Base-by-base conservation (phyloP, 2,113 vertebrate species). In the Neopipo cinnamomea region DNA sequence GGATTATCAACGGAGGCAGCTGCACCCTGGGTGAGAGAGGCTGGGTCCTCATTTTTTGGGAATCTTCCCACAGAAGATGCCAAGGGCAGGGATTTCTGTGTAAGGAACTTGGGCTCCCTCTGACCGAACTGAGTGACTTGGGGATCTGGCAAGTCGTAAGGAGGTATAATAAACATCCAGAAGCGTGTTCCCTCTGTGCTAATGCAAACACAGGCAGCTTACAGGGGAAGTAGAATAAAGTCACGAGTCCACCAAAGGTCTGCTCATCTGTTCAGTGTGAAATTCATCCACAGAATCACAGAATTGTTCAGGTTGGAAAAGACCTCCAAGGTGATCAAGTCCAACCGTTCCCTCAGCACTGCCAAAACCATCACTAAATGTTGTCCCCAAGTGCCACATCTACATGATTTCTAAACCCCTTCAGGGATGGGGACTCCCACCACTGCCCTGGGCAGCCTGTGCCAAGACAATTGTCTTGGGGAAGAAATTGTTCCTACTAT, bases 131-230 rank as follows among this genome's bases (percentile, higher is more conserved):
- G 44, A 70, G 61, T 15, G 59, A 72, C 39, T 17, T 12, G 67
- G 42, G 44, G 33, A 79, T n/a, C 71, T 91, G 72, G 63, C 76
- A 73, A 13, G 24, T 55, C 53, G 12, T 16, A 13, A 72, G 76
- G 67, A 63, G 67, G 72, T 75, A 76, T 68, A 67, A 79, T 22
- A 88, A 88, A 71, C 30, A n/a, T 6, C 58, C 44, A 50, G 30
- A 59, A 49, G 21, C 0, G 1, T 0, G 2, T 19, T 80, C 53
- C 49, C 9, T 2, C 31, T 0, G 10, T 21, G 58, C 62, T 46
- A 28, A 41, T 17, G 68, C 21, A 74, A 87, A 87, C 10, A 62
- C 5, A 22, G 41, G 46, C 67, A 77, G 46, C 22, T 27, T 21
- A 22, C 0, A 6, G 63, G 44, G 14, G 24, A 77, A 47, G 37